phyloP scores from a whole-genome alignment of 2,797 vertebrate genomes.

The Labeo calbasu region DNA sequence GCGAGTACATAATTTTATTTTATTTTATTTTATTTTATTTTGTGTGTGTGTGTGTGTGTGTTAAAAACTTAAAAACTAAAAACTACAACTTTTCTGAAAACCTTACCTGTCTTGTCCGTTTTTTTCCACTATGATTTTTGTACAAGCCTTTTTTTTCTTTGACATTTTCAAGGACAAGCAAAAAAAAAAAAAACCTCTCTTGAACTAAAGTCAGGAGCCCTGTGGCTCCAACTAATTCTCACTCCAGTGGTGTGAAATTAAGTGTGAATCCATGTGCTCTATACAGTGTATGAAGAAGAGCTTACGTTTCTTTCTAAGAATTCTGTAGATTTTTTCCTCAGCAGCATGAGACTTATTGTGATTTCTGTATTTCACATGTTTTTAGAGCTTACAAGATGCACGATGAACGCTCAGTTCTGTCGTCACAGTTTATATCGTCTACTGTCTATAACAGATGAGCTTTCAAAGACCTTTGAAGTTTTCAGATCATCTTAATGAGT shows the following conservation, averaged over 20 bases:
- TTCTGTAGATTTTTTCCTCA: neutral
- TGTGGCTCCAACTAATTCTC: slow-evolving; percentile 18
- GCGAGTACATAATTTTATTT: neutral
- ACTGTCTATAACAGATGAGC: slow-evolving; percentile 5
- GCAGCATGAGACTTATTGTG: neutral
- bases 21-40: neutral
- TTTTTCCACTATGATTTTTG: neutral
- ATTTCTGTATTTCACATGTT: neutral
- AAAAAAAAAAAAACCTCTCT: neutral
- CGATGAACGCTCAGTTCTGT: neutral
- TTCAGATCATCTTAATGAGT: slow-evolving; percentile 38
- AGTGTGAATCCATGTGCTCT: neutral
- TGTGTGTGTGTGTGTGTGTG: neutral
- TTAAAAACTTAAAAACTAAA: too few species aligned
- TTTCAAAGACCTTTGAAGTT: slow-evolving; percentile 44
- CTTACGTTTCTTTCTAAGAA: neutral
- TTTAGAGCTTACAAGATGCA: slow-evolving; percentile 6
- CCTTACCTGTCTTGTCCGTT: neutral
- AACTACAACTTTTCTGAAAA: neutral
- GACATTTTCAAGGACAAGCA: neutral
- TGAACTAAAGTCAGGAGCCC: neutral
- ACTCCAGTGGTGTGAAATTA: slow-evolving; percentile 6
- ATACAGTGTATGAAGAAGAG: neutral
- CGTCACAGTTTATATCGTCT: slow-evolving; percentile 1
- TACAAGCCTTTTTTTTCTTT: neutral